phyloP scores from a whole-genome alignment of 2,888 invertebrate species.

The Polyommatus iphigenia region DNA sequence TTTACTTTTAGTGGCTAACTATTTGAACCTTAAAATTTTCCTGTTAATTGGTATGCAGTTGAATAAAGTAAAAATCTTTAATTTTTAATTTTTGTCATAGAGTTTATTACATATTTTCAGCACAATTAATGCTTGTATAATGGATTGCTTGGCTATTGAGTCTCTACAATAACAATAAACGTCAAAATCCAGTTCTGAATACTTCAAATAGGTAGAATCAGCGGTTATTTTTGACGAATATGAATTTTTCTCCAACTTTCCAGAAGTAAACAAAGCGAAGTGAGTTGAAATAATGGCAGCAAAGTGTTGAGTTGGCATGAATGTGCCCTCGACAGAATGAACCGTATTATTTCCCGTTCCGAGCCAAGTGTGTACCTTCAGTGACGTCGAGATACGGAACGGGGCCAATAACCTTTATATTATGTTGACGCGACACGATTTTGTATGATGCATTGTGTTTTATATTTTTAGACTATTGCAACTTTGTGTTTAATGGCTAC shows the following conservation, averaged over 20 bases:
- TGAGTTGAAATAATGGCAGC: slow-evolving; percentile 26
- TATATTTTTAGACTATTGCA: slow-evolving; percentile 6
- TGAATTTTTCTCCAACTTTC: neutral
- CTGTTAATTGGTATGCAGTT: neutral
- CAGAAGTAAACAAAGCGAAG: slow-evolving; percentile 7
- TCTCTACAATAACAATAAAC: neutral
- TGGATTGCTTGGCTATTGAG: neutral
- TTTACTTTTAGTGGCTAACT: neutral
- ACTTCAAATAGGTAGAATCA: neutral
- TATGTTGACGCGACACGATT: slow-evolving; percentile 59
- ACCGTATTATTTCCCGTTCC: slow-evolving; percentile 76
- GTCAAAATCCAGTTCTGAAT: neutral
- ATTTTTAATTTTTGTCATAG: neutral
- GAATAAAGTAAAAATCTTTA: neutral
- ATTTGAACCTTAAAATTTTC: neutral
- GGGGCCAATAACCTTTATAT: slow-evolving; percentile 65
- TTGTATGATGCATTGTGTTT: slow-evolving; percentile 41
- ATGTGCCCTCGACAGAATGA: slow-evolving; percentile 63
- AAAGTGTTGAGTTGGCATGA: slow-evolving; percentile 46
- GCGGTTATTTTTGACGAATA: slow-evolving; percentile 2
- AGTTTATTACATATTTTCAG: neutral
- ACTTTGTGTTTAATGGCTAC: neutral
- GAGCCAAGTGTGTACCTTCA: slow-evolving; percentile 63
- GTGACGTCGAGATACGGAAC: slow-evolving; percentile 64
- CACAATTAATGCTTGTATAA: too few relatives aligned